Evolutionary conservation across 2,797 vertebrate species (phyloP), one percentile per base, ranked within the genome.

Genomic region (Yasuhikotakia modesta): DNA sequence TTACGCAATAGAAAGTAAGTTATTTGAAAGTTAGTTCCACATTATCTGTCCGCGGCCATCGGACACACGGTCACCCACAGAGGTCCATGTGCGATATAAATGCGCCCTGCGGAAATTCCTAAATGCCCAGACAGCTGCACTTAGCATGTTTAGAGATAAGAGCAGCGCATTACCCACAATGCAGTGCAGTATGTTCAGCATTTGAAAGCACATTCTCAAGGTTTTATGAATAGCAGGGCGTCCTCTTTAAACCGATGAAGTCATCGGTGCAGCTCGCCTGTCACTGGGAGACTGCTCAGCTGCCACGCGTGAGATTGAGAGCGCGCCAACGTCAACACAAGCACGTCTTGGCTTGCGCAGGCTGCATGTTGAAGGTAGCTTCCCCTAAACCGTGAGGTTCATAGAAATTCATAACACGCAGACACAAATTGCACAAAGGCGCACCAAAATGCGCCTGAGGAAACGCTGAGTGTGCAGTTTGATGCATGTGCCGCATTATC

Each of bases 311-410:
- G 87, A 83, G 79, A 61, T 87, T 84, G 79, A 87, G 84, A 88
- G 72, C 53, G 71, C 63, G 87, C 88, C 88, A 90, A 83, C 69
- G 35, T 87, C 88, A 92, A 90, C 87, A 89, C 21, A 6, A 80
- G 85, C 89, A 61, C 84, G 89, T 86, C 87, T 61, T 80, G 70
- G 74, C 90, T 82, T 76, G 89, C 81, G 76, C 21, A 32, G 16
- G 24, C 21, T 68, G 46, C 19, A 50, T 67, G 39, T 45, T 10
- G 1, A 60, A 50, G 63, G 78, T 48, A 2, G 17, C 57, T 16
- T 64, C 64, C 52, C 48, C 39, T 46, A 19, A 17, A 12, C 57
- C 43, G 11, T 11, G 39, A 43, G 8, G 10, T 43, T 11, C 11
- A 4, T 32, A 16, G 4, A 35, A n/a, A 69, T 52, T 50, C 17